Evolutionary conservation across 2,888 invertebrate species (phyloP).

Genomic region (Cryptus viduatorius): DNA sequence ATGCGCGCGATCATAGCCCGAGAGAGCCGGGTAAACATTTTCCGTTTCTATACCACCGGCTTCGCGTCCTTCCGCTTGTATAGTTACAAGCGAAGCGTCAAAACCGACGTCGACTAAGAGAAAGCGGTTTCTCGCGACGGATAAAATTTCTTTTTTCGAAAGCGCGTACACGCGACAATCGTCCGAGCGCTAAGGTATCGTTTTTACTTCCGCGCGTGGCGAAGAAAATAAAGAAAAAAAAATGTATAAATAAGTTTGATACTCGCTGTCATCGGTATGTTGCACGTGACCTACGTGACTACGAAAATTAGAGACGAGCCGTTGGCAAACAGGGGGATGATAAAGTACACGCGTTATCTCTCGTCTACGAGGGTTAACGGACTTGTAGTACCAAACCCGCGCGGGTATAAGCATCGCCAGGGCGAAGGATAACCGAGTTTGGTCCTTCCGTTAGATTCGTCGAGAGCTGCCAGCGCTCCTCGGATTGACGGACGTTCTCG

Average conservation of each 20-base stretch:
- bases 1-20: constrained; percentile 47
- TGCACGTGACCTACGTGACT: background rate
- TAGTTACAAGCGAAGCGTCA: constrained; percentile 45
- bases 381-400: constrained; percentile 5
- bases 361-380: constrained; percentile 28
- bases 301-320: background rate
- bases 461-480: constrained; percentile 47
- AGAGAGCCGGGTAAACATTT: constrained; percentile 29
- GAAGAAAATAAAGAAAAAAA: background rate
- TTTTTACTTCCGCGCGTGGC: constrained; percentile 14
- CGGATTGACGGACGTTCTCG: constrained; percentile 66
- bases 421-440: constrained; percentile 73
- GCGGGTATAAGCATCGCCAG: constrained; percentile 27
- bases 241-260: background rate
- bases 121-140: constrained; percentile 47
- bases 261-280: background rate
- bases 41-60: constrained; percentile 32
- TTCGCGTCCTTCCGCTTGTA: constrained; percentile 27
- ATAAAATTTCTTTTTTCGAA: constrained; percentile 58
- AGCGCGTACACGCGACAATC: constrained; percentile 29
- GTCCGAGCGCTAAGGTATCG: background rate
- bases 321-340: background rate
- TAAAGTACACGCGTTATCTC: constrained; percentile 9
- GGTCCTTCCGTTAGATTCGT: constrained; percentile 58
- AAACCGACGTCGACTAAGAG: constrained; percentile 46